Percentiles rank a stretch among this genome's conserved stretches.
Evolutionary conservation across 2,888 invertebrate species (phyloP).

Genomic region (Lasioglossum zephyrum): DNA sequence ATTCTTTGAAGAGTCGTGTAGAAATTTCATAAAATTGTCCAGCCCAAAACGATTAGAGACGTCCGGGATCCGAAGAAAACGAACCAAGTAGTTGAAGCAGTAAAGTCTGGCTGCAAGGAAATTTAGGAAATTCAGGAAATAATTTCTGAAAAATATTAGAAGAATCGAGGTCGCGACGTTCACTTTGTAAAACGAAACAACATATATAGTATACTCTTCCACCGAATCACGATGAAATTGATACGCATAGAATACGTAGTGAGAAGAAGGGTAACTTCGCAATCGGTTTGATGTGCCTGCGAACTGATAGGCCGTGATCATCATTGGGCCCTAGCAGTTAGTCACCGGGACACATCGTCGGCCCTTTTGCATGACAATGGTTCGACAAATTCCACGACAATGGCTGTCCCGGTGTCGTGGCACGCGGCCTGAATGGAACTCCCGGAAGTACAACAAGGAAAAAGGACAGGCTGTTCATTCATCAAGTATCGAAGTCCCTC

Average conservation of each 20-base stretch:
- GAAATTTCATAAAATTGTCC: not conserved
- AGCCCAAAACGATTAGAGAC: no score
- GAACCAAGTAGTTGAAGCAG: not conserved
- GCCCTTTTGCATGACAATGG: slow-evolving; percentile 39
- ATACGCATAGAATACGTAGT: not conserved
- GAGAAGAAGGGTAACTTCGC: not conserved
- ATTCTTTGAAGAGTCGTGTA: not conserved
- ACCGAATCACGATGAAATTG: not conserved
- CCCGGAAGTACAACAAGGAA: slow-evolving; percentile 46
- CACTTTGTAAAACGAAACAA: not conserved
- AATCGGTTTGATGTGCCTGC: not conserved
- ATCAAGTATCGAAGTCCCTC: slow-evolving; percentile 73
- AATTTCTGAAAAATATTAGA: not conserved
- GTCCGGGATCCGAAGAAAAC: not conserved
- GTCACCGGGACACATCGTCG: slow-evolving; percentile 33
- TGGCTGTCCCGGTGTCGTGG: slow-evolving; percentile 30
- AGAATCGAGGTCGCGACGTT: not conserved
- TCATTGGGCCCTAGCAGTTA: not conserved
- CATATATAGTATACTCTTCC: not conserved
- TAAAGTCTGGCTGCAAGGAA: not conserved
- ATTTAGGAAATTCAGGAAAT: not conserved
- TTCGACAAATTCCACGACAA: slow-evolving; percentile 63
- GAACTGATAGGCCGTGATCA: slow-evolving; percentile 8
- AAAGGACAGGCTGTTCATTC: slow-evolving; percentile 67
- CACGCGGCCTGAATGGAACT: not conserved